A percentile compares a stretch with the other conserved stretches of the same genome.
Conservation (phyloP, 2,797 vertebrate species). For the Mormyrops attenuatus region DNA sequence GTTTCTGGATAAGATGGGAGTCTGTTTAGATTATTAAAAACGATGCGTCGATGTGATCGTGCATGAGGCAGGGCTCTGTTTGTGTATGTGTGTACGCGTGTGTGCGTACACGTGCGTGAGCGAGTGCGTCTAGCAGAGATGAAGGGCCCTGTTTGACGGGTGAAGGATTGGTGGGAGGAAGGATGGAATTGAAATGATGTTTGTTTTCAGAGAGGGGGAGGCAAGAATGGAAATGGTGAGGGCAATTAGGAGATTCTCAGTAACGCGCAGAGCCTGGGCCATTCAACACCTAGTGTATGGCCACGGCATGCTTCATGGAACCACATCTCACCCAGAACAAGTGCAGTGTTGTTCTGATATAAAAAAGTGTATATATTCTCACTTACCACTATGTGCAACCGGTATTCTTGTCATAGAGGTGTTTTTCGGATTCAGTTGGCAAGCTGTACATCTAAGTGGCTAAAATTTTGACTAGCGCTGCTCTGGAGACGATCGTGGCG, state of each 20-base stretch:
- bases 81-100: neutral
- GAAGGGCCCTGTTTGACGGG: constrained; percentile 18
- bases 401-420: neutral
- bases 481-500: neutral
- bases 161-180: constrained; percentile 15
- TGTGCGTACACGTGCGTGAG: neutral
- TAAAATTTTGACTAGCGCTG: neutral
- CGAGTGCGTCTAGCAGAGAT: constrained; percentile 14
- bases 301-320: neutral
- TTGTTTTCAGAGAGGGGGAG: constrained; percentile 19
- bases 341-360: neutral
- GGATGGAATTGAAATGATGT: constrained; percentile 18
- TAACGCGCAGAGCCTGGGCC: neutral
- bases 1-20: neutral
- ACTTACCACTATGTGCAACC: too few species aligned
- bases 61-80: neutral
- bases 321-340: neutral
- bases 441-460: neutral
- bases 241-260: neutral
- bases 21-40: constrained; percentile 18
- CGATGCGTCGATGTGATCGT: neutral
- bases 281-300: neutral
- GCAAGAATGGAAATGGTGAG: neutral
- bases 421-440: neutral
- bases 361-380: neutral